Evolutionary conservation across 2,797 vertebrate species (phyloP).

Genomic region (Danio choprae): DNA sequence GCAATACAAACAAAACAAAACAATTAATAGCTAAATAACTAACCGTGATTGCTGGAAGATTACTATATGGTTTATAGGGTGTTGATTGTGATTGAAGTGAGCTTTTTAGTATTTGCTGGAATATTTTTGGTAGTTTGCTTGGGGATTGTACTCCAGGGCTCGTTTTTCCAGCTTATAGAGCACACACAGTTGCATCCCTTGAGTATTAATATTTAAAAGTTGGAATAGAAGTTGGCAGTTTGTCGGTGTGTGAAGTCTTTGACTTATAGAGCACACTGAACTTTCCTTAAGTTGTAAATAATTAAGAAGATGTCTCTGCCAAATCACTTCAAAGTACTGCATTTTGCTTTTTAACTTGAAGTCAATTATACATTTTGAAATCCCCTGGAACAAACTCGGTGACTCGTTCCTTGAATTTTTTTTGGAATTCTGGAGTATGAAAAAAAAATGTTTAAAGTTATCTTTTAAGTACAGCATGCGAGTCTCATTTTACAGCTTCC

Average conservation of each 20-base stretch:
- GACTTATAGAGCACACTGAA: slow-evolving; percentile 46
- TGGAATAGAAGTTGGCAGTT: slow-evolving; percentile 40
- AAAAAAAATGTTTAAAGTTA: slow-evolving; percentile 53
- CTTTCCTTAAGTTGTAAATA: slow-evolving; percentile 53
- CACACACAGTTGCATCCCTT: not conserved
- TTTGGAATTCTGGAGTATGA: slow-evolving; percentile 35
- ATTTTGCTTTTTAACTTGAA: slow-evolving; percentile 61
- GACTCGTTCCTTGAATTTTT: slow-evolving; percentile 19
- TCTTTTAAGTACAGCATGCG: slow-evolving; percentile 47
- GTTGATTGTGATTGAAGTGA: not conserved
- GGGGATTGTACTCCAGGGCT: not conserved
- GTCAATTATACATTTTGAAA: slow-evolving; percentile 57
- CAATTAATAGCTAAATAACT: too few species aligned
- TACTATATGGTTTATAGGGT: not conserved
- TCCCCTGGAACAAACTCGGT: slow-evolving; percentile 29
- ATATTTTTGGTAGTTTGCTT: not conserved
- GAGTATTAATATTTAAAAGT: slow-evolving; percentile 18
- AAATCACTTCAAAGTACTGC: slow-evolving; percentile 63
- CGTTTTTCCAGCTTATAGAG: not conserved
- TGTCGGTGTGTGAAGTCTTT: slow-evolving; percentile 37
- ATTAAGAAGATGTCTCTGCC: slow-evolving; percentile 64
- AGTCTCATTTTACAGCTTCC: not conserved
- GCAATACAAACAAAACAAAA: too few species aligned
- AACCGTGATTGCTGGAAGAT: not conserved
- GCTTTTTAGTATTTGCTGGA: not conserved